phyloP scores from a whole-genome alignment of 2,888 invertebrate genomes.

The Caenorhabditis sulstoni region DNA sequence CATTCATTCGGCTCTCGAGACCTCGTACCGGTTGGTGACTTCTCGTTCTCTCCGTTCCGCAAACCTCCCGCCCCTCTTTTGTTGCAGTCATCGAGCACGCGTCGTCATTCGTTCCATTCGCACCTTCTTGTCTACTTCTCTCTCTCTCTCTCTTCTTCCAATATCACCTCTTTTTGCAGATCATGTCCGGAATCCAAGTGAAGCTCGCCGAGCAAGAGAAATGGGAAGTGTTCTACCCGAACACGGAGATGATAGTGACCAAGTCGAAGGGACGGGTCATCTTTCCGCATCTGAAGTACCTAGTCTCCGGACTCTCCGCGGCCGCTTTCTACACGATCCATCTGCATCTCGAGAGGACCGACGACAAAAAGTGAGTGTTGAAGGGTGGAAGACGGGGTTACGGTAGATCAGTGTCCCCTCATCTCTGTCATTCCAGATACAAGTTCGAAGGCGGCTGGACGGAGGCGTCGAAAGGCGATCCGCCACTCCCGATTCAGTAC shows the following conservation, averaged over 20 bases:
- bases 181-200: slow-evolving; percentile 1
- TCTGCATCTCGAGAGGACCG: slow-evolving; percentile 33
- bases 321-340: slow-evolving; percentile 16
- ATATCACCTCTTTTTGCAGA: no score
- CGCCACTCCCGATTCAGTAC: not conserved
- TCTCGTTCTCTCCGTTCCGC: not conserved
- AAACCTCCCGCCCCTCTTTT: not conserved
- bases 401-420: no score
- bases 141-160: not conserved
- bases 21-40: no score
- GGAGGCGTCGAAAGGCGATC: slow-evolving; percentile 15
- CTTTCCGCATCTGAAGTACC: slow-evolving; percentile 39
- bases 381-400: no score
- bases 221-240: slow-evolving; percentile 40
- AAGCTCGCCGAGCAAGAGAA: not conserved
- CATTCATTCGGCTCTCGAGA: no score
- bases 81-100: no score
- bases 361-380: slow-evolving; percentile 45
- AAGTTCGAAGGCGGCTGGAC: slow-evolving; percentile 41
- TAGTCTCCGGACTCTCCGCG: slow-evolving; percentile 20
- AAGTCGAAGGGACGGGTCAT: slow-evolving; percentile 36
- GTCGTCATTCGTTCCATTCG: no score
- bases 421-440: slow-evolving; percentile 47
- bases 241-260: slow-evolving; percentile 53
- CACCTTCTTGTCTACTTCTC: no score